A percentile compares a stretch with the other conserved stretches of the same genome.
Conservation (phyloP, 2,888 invertebrate genomes). For the Slavum lentiscoides region DNA sequence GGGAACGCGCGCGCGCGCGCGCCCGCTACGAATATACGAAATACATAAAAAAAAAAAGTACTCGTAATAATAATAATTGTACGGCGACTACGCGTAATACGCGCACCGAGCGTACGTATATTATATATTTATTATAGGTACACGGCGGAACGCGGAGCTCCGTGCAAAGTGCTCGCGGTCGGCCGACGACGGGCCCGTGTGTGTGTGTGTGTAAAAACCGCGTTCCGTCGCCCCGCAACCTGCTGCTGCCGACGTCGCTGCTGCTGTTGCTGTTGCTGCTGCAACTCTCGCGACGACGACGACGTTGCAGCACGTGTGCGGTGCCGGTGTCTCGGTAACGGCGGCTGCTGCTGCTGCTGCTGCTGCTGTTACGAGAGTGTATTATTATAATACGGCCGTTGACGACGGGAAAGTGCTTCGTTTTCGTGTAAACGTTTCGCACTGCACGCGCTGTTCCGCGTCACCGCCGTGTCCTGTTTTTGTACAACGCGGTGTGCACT, state of each 20-base stretch:
- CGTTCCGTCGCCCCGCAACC: too few relatives aligned
- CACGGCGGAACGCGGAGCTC: neutral
- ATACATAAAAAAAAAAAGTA: conserved; percentile 18
- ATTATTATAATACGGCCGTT: too few relatives aligned
- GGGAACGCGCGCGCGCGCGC: neutral
- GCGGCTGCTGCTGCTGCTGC: neutral
- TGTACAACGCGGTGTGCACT: too few relatives aligned
- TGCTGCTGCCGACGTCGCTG: too few relatives aligned
- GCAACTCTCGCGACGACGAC: conserved; percentile 18
- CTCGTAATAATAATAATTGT: conserved; percentile 6
- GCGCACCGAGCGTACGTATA: too few relatives aligned
- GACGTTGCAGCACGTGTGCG: conserved; percentile 9
- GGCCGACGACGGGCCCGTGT: neutral
- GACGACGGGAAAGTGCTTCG: too few relatives aligned
- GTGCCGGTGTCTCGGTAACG: neutral
- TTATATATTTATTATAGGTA: too few relatives aligned
- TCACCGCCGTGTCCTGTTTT: neutral
- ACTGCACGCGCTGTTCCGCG: conserved; percentile 41
- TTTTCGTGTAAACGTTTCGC: conserved; percentile 11
- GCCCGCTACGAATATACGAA: neutral
- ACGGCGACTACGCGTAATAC: neutral
- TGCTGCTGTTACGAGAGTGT: too few relatives aligned
- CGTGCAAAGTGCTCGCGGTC: neutral
- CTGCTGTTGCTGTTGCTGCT: too few relatives aligned
- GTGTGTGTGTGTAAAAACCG: too few relatives aligned